Conservation (phyloP, 2,888 invertebrate genomes). For the Dynastes hyllus region DNA sequence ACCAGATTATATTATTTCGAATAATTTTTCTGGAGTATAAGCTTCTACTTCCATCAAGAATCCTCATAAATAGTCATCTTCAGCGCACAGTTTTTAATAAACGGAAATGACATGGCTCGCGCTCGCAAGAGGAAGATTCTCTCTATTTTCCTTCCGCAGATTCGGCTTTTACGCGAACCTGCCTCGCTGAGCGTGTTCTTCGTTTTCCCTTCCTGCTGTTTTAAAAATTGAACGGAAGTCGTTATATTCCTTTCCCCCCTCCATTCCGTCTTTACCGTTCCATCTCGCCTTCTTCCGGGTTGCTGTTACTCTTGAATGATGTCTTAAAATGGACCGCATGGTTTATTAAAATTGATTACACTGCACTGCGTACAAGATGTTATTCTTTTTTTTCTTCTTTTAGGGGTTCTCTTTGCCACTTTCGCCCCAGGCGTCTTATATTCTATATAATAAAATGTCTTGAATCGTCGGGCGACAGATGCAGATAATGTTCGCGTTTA, state of each 20-base stretch:
- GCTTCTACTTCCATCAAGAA: too few species aligned
- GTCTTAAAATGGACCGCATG: slow-evolving; percentile 49
- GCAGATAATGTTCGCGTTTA: slow-evolving; percentile 33
- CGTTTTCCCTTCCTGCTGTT: slow-evolving; percentile 24
- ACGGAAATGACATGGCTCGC: slow-evolving; percentile 34
- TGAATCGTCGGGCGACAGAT: slow-evolving; percentile 12
- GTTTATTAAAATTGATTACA: slow-evolving; percentile 52
- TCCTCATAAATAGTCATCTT: not conserved
- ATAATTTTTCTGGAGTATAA: too few species aligned
- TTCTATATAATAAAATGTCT: slow-evolving; percentile 6
- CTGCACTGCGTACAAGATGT: slow-evolving; percentile 52
- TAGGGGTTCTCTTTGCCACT: not conserved
- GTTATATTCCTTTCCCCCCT: slow-evolving; percentile 22
- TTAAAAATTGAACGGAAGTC: slow-evolving; percentile 52
- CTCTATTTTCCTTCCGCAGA: slow-evolving; percentile 6
- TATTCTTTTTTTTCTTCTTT: slow-evolving; percentile 26
- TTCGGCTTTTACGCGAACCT: not conserved
- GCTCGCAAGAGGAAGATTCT: slow-evolving; percentile 10
- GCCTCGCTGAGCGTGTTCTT: slow-evolving; percentile 8
- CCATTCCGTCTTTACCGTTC: too few species aligned
- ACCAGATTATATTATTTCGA: too few species aligned
- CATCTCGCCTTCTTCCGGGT: not conserved
- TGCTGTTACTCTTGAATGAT: slow-evolving; percentile 26
- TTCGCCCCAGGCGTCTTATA: not conserved
- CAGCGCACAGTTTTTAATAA: slow-evolving; percentile 38